These are phyloP conservation scores for Atherinomorus stipes DNA, from an alignment of 2,113 vertebrate species.

Conservation along the genomic window DNA sequence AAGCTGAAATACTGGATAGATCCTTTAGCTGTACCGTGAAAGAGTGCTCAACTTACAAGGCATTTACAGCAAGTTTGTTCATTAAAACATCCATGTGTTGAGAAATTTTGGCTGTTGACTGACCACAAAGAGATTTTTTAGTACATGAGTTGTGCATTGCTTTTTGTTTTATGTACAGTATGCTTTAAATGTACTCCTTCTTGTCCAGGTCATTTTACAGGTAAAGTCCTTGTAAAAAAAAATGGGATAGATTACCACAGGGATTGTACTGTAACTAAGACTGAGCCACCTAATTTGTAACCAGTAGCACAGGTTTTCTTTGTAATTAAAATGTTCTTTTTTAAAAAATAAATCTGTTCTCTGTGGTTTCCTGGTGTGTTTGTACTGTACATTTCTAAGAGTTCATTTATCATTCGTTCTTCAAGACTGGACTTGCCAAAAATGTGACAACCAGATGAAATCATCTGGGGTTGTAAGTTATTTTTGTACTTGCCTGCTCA, in stretches of 20 bases:
- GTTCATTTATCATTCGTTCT: not conserved
- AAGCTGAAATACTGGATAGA: too few relatives aligned
- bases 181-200: not conserved
- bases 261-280: conserved; percentile 35
- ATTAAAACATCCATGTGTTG: not conserved
- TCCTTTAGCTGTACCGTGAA: not conserved
- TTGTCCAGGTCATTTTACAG: not conserved
- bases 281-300: conserved; percentile 44
- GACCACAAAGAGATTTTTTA: not conserved
- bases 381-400: too few relatives aligned
- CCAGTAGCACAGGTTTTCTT: conserved; percentile 14
- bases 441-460: conserved; percentile 19
- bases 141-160: too few relatives aligned
- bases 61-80: not conserved
- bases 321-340: conserved; percentile 14
- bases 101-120: not conserved
- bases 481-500: too few relatives aligned
- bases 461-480: too few relatives aligned
- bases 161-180: too few relatives aligned
- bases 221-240: too few relatives aligned
- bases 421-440: conserved; percentile 29
- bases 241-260: conserved; percentile 5
- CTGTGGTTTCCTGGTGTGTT: too few relatives aligned
- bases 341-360: too few relatives aligned
- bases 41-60: too few relatives aligned